Evolutionary conservation across 2,797 vertebrate species (phyloP), one percentile per base, ranked within the genome.

Genomic region (Tolypeutes matacus): DNA sequence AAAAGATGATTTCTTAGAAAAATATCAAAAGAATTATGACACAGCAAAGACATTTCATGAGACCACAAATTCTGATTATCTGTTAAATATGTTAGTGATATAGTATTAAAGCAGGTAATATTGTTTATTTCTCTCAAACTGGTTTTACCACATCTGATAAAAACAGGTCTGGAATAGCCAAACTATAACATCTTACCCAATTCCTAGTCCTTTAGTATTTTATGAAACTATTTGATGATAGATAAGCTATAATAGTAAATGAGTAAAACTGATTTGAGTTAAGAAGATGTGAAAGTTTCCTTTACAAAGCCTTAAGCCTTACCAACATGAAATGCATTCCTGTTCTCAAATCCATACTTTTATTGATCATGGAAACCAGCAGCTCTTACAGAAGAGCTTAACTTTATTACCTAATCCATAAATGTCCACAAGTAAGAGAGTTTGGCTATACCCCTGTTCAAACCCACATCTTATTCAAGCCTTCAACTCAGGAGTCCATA

Each of bases 1-100:
- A 98, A 88, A 78, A 58, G 49, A 96, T 69, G 0, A 89, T 34
- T 83, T 95, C 49, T 96, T 87, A 97, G 88, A 97, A 64, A 46
- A 13, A 13, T 56, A 72, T 64, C 64, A 31, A 39, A 81, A 75
- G 56, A 92, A 93, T 13, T 10, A 88, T 31, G 25, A 94, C 49
- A 86, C 34, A 73, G 36, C 39, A 85, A 88, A 93, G 64, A 83
- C 27, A 56, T 14, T 81, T 8, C 87, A 83, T 29, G 83, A 86
- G 91, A 77, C 25, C 13, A 89, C 84, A 89, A 65, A 88, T 51
- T 90, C 18, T 82, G 20, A 58, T 69, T 81, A 76, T 23, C 60
- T 94, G 42, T 70, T 64, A 89, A 70, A 67, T 34, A 29, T 69
- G 39, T 62, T 94, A 82, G 64, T 29, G 65, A 94, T 64, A 67